These are phyloP conservation scores for Panopea generosa DNA, from an alignment of 2,888 invertebrate species.

Conservation along the genomic window DNA sequence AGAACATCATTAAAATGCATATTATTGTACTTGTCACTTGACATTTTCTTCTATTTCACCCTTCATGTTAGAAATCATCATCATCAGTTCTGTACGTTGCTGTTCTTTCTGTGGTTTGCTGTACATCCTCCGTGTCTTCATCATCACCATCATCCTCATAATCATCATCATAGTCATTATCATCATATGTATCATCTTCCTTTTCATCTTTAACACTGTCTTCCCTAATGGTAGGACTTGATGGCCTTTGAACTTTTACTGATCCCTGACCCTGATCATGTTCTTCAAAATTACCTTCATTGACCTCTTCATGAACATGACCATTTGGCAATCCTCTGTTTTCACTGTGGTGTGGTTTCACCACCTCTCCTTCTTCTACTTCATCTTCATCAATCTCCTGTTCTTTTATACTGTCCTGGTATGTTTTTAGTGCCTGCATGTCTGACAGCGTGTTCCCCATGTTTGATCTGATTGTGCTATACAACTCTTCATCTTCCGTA, in stretches of 20 bases:
- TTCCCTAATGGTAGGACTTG: background rate
- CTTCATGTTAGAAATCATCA: constrained; percentile 55
- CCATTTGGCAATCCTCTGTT: background rate
- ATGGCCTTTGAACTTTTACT: no score
- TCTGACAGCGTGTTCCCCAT: constrained; percentile 63
- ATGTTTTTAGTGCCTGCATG: constrained; percentile 72
- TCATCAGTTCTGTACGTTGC: constrained; percentile 62
- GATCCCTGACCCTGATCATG: background rate
- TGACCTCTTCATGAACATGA: background rate
- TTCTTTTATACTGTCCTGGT: constrained; percentile 69
- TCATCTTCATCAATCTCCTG: constrained; percentile 59
- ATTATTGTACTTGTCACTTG: no score
- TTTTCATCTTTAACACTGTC: constrained; percentile 22
- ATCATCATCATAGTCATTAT: constrained; percentile 48
- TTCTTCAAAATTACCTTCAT: background rate
- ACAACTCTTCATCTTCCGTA: constrained; percentile 67
- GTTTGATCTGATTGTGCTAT: constrained; percentile 68
- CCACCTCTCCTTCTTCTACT: constrained; percentile 43
- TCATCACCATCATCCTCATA: constrained; percentile 52
- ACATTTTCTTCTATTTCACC: no score
- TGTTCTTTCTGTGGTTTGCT: constrained; percentile 48
- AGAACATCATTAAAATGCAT: no score
- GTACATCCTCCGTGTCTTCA: constrained; percentile 50
- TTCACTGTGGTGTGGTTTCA: background rate
- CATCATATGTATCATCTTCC: constrained; percentile 36